Evolutionary conservation across 2,888 invertebrate genomes (phyloP).

Genomic region (Molorchus minor): DNA sequence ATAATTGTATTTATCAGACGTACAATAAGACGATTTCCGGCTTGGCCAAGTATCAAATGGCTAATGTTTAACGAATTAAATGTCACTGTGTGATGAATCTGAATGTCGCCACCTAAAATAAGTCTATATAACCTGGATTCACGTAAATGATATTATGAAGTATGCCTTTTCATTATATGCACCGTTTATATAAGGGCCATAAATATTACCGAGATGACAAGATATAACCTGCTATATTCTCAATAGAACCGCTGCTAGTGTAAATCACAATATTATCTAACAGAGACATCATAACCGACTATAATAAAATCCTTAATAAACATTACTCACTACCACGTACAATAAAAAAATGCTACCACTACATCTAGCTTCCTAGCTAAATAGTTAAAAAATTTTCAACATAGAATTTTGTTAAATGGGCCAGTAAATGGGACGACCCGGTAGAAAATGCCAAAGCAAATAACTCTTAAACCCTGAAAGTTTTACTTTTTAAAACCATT

Average conservation of each 20-base stretch:
- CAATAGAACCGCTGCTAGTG: constrained; percentile 20
- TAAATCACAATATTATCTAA: constrained; percentile 31
- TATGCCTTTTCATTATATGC: constrained; percentile 8
- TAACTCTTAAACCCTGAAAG: no score
- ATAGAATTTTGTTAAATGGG: no score
- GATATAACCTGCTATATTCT: constrained; percentile 32
- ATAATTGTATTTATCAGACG: constrained; percentile 36
- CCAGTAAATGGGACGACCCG: no score
- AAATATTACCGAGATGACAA: constrained; percentile 36
- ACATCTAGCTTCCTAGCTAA: no score
- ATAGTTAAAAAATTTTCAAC: no score
- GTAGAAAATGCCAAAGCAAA: no score
- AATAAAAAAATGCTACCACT: no score
- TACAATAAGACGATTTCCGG: constrained; percentile 41
- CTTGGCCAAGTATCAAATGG: constrained; percentile 47
- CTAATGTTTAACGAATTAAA: constrained; percentile 43
- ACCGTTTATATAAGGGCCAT: constrained; percentile 23
- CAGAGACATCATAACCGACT: constrained; percentile 34
- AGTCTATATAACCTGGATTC: constrained; percentile 36
- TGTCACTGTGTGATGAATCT: constrained; percentile 46
- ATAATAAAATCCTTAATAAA: constrained; percentile 23
- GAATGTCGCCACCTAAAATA: constrained; percentile 46
- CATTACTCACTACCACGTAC: no score
- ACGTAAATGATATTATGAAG: constrained; percentile 29
- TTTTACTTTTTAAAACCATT: no score